Base-by-base conservation (phyloP, 2,797 vertebrate species). In the Setipinna tenuifilis region DNA sequence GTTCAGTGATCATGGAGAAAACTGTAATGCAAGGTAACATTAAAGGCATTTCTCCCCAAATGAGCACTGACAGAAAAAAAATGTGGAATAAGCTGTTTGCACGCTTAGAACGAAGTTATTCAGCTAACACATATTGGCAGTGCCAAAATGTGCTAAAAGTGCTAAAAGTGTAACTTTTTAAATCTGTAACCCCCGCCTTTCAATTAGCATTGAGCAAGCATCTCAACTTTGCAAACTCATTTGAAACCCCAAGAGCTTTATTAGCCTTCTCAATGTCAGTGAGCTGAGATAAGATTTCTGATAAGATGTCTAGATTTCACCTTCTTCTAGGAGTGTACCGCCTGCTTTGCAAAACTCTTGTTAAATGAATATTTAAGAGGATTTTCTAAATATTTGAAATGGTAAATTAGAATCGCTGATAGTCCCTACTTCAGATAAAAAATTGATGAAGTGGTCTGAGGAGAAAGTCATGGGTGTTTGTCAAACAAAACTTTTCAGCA, bases 131-230 rank as follows among this genome's bases (percentile, higher is more conserved):
- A 12, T 16, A 25, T 35, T 71, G 25, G 65, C 65, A 71, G n/a
- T n/a, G n/a, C n/a, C n/a, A n/a, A n/a, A n/a, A 68, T 28, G 62
- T 68, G 25, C 62, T 68, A 31, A 68, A 71, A 71, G 35, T 41
- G 25, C 4, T 65, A 23, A 5, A 16, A 35, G 25, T 31, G 28
- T 25, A 28, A 71, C 28, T 28, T 71, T 71, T 71, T 5, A 31
- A 71, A 14, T 41, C 35, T 41, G 2, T 5, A 41, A 41, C 35
- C 35, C 35, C 11, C 11, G 1, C 62, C 25, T 25, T 3, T 23
- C 10, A 65, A 28, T 28, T 3, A 65, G 62, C 3, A 4, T 65
- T 65, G 25, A 14, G 62, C 11, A 65, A 25, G 25, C 16, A 31
- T 16, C 12, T 71, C 28, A 71, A 71, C 14, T 17, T 71, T 17